Evolutionary conservation across 2,113 vertebrate genomes (phyloP).

Genomic region (Corythoichthys intestinalis): DNA sequence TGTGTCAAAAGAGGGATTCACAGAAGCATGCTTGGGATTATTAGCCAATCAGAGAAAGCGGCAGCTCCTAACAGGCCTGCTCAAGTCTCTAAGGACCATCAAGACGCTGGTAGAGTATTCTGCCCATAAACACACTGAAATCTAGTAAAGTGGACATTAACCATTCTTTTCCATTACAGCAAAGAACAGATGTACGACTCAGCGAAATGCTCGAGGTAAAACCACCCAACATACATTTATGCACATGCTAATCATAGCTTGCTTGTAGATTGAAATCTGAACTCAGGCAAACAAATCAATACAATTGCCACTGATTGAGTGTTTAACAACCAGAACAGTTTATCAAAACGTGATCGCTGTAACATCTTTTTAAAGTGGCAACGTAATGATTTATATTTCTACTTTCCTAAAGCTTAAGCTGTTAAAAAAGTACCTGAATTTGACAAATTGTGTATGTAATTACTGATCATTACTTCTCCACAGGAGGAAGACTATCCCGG

Average conservation of each 20-base stretch:
- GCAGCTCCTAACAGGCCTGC: conserved; percentile 88
- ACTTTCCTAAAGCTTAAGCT: not conserved
- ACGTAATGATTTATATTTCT: not conserved
- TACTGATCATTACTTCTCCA: conserved; percentile 1
- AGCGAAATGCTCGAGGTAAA: conserved; percentile 98
- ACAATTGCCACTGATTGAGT: not conserved
- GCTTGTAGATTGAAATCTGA: conserved; percentile 16
- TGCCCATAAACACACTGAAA: not conserved
- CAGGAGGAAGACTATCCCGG: conserved; percentile 98
- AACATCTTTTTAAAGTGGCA: not conserved
- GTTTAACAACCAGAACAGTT: conserved; percentile 1
- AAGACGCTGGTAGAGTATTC: conserved; percentile 86
- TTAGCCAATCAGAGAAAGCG: conserved; percentile 93
- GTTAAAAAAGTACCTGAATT: not conserved
- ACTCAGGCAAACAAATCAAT: conserved; percentile 20
- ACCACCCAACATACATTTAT: not conserved
- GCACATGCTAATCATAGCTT: conserved; percentile 10
- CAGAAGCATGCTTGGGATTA: conserved; percentile 91
- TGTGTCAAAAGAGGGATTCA: conserved; percentile 91
- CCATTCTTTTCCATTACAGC: conserved; percentile 70
- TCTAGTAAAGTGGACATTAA: not conserved
- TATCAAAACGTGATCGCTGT: not conserved
- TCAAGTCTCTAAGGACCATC: conserved; percentile 96
- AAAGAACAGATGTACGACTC: conserved; percentile 97
- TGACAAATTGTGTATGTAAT: not conserved